These are phyloP conservation scores for Todiramphus chloris DNA, from an alignment of 2,113 vertebrate species.

Conservation along the genomic window DNA sequence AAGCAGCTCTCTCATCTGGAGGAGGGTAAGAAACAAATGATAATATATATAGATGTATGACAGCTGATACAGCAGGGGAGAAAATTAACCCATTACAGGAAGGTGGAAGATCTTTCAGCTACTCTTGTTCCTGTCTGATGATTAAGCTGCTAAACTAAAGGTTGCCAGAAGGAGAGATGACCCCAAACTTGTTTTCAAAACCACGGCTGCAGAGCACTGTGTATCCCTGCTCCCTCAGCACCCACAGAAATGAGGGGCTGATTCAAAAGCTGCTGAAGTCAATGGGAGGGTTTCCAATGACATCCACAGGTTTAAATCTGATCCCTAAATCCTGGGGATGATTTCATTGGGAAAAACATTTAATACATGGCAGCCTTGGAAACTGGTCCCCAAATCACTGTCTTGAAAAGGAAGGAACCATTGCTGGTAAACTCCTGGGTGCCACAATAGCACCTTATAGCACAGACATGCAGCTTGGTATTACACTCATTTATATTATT, in stretches of 20 bases:
- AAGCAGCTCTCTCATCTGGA: constrained; percentile 46
- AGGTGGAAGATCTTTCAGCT: background rate
- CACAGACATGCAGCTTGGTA: background rate
- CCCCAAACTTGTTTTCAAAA: background rate
- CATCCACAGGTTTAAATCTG: accelerated
- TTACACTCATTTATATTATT: background rate
- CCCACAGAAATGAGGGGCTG: background rate
- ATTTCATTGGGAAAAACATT: background rate
- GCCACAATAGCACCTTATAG: background rate
- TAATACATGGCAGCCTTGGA: background rate
- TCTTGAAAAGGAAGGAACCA: background rate
- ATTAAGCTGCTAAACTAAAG: constrained; percentile 15
- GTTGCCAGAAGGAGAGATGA: background rate
- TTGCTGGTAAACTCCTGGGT: background rate
- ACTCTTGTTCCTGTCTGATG: background rate
- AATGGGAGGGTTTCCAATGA: background rate
- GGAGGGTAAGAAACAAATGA: constrained; percentile 40
- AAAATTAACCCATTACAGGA: constrained; percentile 32
- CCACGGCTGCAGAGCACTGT: background rate
- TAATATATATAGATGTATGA: constrained; percentile 10
- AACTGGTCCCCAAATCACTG: background rate
- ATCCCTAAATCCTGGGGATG: background rate
- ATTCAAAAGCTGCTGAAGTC: background rate
- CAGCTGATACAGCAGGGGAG: background rate
- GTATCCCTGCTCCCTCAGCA: background rate